Evolutionary conservation across 2,888 invertebrate species (phyloP).

Genomic region (Netelia fuscicornis): DNA sequence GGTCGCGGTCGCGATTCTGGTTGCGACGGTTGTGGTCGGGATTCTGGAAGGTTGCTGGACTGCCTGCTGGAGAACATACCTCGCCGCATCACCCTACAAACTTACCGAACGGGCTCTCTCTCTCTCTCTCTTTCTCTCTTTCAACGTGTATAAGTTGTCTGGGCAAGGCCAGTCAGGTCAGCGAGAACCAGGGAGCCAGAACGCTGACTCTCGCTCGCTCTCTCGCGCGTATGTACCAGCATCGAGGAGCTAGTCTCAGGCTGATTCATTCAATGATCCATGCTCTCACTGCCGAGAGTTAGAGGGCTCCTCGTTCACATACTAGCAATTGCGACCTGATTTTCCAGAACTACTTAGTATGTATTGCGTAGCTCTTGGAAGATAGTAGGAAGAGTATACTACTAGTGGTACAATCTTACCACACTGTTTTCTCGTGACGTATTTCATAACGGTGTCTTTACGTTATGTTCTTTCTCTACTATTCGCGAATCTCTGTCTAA

Average conservation of each 20-base stretch:
- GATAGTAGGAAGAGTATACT: constrained; percentile 69
- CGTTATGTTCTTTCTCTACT: neutral
- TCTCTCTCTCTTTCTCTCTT: neutral
- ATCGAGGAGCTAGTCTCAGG: constrained; percentile 42
- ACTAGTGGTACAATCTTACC: constrained; percentile 49
- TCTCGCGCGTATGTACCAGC: constrained; percentile 11
- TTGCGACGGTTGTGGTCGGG: constrained; percentile 59
- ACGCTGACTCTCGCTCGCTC: constrained; percentile 33
- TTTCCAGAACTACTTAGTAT: constrained; percentile 76
- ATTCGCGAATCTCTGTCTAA: neutral
- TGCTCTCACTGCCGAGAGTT: constrained; percentile 56
- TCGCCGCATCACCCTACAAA: neutral
- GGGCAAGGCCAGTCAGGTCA: constrained; percentile 60
- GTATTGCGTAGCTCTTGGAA: constrained; percentile 72
- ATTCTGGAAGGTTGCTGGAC: constrained; percentile 50
- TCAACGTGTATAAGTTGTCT: constrained; percentile 22
- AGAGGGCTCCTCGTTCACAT: constrained; percentile 22
- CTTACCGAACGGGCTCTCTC: constrained; percentile 42
- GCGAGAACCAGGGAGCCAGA: constrained; percentile 39
- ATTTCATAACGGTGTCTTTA: constrained; percentile 68
- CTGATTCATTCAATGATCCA: constrained; percentile 76
- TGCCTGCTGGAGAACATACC: constrained; percentile 40
- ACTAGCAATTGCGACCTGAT: constrained; percentile 73
- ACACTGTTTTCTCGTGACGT: constrained; percentile 69
- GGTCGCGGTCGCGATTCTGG: constrained; percentile 51